Conservation (phyloP, 2,888 invertebrate species). For the Apotomis betuletana region DNA sequence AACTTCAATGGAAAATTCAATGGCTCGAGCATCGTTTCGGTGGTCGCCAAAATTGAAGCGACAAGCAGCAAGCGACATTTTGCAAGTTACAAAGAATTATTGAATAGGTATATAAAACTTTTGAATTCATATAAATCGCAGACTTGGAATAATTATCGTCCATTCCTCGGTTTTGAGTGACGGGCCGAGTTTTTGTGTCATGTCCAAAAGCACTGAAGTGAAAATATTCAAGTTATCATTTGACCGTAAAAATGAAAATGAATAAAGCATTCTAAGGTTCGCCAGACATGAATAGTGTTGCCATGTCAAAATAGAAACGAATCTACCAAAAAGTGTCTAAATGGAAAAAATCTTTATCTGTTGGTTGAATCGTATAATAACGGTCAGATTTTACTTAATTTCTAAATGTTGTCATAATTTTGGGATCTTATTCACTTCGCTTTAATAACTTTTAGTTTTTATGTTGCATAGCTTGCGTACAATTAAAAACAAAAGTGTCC, state of each 20-base stretch:
- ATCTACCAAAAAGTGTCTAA: not conserved
- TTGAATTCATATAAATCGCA: slow-evolving; percentile 7
- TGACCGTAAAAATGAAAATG: slow-evolving; percentile 12
- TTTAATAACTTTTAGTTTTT: slow-evolving; percentile 28
- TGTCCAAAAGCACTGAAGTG: not conserved
- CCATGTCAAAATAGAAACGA: not conserved
- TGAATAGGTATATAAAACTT: not conserved
- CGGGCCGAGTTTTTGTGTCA: slow-evolving; percentile 4
- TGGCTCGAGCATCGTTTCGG: no score
- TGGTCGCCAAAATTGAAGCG: no score
- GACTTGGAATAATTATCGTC: not conserved
- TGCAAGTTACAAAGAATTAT: no score
- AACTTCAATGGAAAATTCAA: no score
- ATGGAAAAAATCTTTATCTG: slow-evolving; percentile 5
- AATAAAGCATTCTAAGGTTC: slow-evolving; percentile 17
- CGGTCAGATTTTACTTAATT: slow-evolving; percentile 6
- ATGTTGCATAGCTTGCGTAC: slow-evolving; percentile 28
- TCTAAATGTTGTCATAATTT: slow-evolving; percentile 28
- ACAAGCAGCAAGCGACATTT: no score
- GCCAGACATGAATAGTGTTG: not conserved
- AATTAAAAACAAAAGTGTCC: slow-evolving; percentile 10
- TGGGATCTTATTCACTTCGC: slow-evolving; percentile 23
- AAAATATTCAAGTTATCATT: slow-evolving; percentile 11
- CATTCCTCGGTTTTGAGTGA: slow-evolving; percentile 3
- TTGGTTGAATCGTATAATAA: slow-evolving; percentile 10